These are phyloP conservation scores for Maniola jurtina DNA, from an alignment of 1,140 invertebrate genomes.

Conservation along the genomic window DNA sequence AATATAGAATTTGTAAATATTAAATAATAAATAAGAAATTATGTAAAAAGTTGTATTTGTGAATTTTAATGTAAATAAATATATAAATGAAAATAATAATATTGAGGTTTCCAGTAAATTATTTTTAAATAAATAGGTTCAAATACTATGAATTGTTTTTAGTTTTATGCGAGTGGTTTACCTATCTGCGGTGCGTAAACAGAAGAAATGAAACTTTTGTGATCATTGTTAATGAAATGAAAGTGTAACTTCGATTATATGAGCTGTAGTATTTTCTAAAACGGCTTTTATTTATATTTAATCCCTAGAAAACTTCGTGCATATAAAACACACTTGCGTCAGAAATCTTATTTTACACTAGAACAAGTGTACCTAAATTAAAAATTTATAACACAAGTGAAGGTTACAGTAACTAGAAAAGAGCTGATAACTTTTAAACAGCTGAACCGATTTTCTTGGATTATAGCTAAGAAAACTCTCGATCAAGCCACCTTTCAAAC, in stretches of 20 bases:
- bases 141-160: slow-evolving; percentile 53
- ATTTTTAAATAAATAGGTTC: slow-evolving; percentile 66
- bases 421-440: too few species aligned
- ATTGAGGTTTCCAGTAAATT: slow-evolving; percentile 64
- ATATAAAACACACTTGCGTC: too few species aligned
- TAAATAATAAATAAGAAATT: slow-evolving; percentile 57
- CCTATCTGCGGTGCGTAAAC: slow-evolving; percentile 65
- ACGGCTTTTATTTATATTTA: slow-evolving; percentile 44
- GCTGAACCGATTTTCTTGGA: too few species aligned
- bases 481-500: too few species aligned
- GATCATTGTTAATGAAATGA: slow-evolving; percentile 76
- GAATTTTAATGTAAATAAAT: slow-evolving; percentile 72
- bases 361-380: too few species aligned
- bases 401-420: too few species aligned
- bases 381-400: too few species aligned
- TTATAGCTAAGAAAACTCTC: too few species aligned
- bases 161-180: slow-evolving; percentile 63
- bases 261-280: slow-evolving; percentile 76
- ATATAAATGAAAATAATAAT: slow-evolving; percentile 49
- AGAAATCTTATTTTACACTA: too few species aligned
- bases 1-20: slow-evolving; percentile 46
- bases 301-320: not conserved
- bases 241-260: slow-evolving; percentile 77
- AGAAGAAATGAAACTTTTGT: slow-evolving; percentile 68
- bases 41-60: slow-evolving; percentile 69